Conservation (phyloP, 1,140 invertebrate species). For the Patella vulgata region DNA sequence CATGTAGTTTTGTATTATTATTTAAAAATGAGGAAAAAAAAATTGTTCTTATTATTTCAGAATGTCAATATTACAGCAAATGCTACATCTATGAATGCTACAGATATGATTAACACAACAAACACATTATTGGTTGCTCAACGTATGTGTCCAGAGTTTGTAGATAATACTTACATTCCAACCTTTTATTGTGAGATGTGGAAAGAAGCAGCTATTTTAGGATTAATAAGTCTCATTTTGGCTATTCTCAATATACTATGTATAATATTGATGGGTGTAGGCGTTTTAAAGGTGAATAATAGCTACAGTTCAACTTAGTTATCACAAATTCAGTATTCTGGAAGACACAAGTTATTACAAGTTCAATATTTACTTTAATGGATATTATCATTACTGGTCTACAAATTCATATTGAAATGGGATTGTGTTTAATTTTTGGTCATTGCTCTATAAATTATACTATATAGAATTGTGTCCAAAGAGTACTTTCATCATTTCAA, state of each 20-base stretch:
- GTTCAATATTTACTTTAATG: not conserved
- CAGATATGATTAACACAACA: too few relatives aligned
- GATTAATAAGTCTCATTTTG: conserved; percentile 81
- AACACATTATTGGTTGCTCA: too few relatives aligned
- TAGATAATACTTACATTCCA: conserved; percentile 54
- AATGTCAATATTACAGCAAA: too few relatives aligned
- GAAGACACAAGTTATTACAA: not conserved
- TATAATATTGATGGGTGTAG: conserved; percentile 84
- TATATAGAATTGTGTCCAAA: too few relatives aligned
- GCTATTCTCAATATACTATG: conserved; percentile 86
- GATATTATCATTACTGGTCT: not conserved
- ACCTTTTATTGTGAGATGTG: conserved; percentile 56
- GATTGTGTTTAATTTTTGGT: too few relatives aligned
- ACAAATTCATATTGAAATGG: not conserved
- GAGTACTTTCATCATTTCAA: too few relatives aligned
- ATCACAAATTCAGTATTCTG: not conserved
- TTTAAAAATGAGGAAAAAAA: too few relatives aligned
- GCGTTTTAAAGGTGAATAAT: conserved; percentile 78
- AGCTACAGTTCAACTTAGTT: conserved; percentile 2
- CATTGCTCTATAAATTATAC: too few relatives aligned
- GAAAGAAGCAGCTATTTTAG: conserved; percentile 81
- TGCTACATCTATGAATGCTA: too few relatives aligned
- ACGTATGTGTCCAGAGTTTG: conserved; percentile 32
- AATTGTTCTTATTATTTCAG: too few relatives aligned
- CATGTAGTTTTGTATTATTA: too few relatives aligned